These are phyloP conservation scores for Microcebus tavaratra DNA, from an alignment of 2,113 vertebrate species.

Conservation along the genomic window DNA sequence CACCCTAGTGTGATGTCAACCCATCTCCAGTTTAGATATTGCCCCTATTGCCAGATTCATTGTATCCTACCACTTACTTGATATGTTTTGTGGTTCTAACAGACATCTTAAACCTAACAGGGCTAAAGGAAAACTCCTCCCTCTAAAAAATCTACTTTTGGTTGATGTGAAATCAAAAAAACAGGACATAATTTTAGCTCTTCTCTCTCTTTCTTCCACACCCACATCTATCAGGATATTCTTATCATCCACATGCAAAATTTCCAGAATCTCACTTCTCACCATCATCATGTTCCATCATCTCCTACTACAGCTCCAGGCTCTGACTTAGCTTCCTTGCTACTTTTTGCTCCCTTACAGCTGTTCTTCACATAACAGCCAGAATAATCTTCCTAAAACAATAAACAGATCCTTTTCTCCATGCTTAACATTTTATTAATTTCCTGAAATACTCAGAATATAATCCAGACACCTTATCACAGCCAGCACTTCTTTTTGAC, in stretches of 20 bases:
- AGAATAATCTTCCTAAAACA: conserved; percentile 5
- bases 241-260: background rate
- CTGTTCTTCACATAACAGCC: background rate
- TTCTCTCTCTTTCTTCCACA: background rate
- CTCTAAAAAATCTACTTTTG: background rate
- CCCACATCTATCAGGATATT: background rate
- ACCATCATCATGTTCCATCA: background rate
- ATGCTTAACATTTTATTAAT: background rate
- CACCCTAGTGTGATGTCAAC: background rate
- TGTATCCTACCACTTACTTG: background rate
- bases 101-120: background rate
- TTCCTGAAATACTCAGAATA: conserved; percentile 31
- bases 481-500: background rate
- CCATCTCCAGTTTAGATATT: background rate
- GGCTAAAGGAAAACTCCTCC: background rate
- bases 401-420: conserved; percentile 2
- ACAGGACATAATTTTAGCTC: background rate
- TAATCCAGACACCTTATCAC: background rate
- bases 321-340: background rate
- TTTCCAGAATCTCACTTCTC: background rate
- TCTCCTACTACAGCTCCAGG: background rate
- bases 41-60: background rate
- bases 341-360: background rate
- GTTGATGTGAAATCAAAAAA: background rate
- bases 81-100: background rate